Conservation (phyloP, 2,113 vertebrate species). For the Dicrurus megarhynchus region DNA sequence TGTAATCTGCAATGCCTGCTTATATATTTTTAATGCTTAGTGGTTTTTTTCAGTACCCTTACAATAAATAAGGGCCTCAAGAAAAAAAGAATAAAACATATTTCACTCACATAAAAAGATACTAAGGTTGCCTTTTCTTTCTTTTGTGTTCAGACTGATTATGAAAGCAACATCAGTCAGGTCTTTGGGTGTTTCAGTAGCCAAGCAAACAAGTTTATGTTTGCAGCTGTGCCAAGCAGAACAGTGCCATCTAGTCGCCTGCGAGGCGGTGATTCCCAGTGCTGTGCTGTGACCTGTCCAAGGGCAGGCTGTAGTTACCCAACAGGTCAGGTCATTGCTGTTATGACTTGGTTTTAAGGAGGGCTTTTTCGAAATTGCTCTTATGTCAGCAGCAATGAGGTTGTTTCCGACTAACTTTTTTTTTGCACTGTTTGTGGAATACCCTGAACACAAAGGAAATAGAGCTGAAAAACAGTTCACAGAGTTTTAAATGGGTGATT, state of each 20-base stretch:
- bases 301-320: neutral
- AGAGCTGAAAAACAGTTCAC: neutral
- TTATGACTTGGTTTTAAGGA: neutral
- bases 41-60: neutral
- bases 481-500: neutral
- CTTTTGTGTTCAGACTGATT: neutral
- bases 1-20: neutral
- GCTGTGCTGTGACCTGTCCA: neutral
- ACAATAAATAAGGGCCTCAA: neutral
- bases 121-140: neutral
- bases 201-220: neutral
- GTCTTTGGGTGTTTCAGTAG: neutral
- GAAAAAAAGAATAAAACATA: neutral
- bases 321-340: neutral
- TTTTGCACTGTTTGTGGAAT: neutral
- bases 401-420: neutral
- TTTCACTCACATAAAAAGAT: neutral
- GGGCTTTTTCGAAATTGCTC: neutral
- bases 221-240: neutral
- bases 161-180: neutral
- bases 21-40: neutral
- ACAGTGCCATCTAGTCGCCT: slow-evolving; percentile 11
- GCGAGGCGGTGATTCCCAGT: rapidly evolving
- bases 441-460: neutral
- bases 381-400: neutral